phyloP scores from a whole-genome alignment of 2,797 vertebrate species.

The Yasuhikotakia modesta region DNA sequence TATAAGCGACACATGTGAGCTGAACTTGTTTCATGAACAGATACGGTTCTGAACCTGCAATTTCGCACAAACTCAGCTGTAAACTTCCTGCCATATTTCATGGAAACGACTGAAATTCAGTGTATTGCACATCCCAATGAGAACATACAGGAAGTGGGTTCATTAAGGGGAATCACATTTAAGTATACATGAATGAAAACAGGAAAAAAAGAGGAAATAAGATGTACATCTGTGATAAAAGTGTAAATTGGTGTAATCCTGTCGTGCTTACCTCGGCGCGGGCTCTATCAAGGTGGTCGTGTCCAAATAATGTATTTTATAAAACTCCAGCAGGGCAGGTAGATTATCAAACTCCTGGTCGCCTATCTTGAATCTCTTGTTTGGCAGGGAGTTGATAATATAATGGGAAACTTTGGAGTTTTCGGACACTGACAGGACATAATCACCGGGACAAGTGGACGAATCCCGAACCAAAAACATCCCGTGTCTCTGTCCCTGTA shows the following conservation, averaged over 20 bases:
- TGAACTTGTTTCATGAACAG: neutral
- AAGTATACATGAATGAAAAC: neutral
- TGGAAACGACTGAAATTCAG: neutral
- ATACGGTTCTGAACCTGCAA: neutral
- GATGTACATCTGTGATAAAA: neutral
- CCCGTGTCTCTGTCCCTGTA: conserved; percentile 95
- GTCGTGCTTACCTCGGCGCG: conserved; percentile 83
- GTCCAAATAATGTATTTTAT: conserved; percentile 99
- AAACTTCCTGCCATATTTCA: conserved; percentile 17
- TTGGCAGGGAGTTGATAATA: conserved; percentile 96
- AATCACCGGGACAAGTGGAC: conserved; percentile 96
- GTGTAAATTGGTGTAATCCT: neutral
- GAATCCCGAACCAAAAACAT: conserved; percentile 96
- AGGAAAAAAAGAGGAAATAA: neutral
- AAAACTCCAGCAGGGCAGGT: conserved; percentile 94
- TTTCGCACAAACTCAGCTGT: neutral
- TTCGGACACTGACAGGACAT: conserved; percentile 96
- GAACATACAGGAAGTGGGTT: conserved; percentile 5
- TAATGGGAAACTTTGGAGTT: conserved; percentile 98
- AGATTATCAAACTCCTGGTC: conserved; percentile 97
- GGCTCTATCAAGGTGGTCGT: conserved; percentile 98
- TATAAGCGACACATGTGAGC: neutral
- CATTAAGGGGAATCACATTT: neutral
- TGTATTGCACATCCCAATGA: neutral
- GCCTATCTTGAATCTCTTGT: conserved; percentile 95